Conservation (phyloP, 2,113 vertebrate genomes). For the Hemicordylus capensis region DNA sequence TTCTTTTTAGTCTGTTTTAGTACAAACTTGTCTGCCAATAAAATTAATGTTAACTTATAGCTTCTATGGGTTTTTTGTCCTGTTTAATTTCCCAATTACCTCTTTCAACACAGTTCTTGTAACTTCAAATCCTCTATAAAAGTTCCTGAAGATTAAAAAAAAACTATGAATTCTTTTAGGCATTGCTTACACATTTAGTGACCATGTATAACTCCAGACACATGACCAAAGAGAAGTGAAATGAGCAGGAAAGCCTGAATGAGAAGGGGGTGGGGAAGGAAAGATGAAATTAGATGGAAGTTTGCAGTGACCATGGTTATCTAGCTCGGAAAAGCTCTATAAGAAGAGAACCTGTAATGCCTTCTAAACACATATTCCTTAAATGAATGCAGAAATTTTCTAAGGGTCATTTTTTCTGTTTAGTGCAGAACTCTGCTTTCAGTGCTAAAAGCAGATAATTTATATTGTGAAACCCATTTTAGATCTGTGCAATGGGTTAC, state of each 20-base stretch:
- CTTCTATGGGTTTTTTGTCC: neutral
- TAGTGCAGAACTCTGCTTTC: too few species aligned
- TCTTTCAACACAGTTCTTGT: neutral
- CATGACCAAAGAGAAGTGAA: too few species aligned
- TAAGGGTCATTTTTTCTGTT: too few species aligned
- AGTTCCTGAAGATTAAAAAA: neutral
- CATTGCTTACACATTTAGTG: neutral
- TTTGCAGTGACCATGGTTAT: neutral
- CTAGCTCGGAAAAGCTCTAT: neutral
- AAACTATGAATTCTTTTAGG: neutral
- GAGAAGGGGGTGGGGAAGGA: too few species aligned
- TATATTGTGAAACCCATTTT: neutral
- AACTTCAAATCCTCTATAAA: neutral
- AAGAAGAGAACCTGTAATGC: too few species aligned
- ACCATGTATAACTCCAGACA: too few species aligned
- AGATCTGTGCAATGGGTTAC: neutral
- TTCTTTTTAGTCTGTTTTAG: too few species aligned
- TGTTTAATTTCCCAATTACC: neutral
- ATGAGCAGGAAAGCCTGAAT: too few species aligned
- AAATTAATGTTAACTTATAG: neutral
- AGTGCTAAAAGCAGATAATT: neutral
- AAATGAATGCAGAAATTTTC: neutral
- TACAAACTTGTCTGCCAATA: too few species aligned
- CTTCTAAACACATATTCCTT: neutral
- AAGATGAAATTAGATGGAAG: neutral